phyloP scores from a whole-genome alignment of 64 coral and sea anemone genomes.

The Pocillopora damicornis region DNA sequence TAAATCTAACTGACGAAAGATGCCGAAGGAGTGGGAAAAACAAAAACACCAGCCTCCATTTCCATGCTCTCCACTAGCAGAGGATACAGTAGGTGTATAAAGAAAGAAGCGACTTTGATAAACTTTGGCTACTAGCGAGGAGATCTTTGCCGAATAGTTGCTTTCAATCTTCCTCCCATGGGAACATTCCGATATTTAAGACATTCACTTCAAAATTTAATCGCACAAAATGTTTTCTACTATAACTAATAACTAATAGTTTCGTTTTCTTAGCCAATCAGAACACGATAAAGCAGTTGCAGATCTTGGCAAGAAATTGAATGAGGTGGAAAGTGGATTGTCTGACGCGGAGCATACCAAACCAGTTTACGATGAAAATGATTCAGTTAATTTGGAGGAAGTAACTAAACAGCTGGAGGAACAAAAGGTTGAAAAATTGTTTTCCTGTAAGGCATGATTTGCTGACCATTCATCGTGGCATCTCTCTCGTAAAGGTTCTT shows the following conservation, averaged over 20 bases:
- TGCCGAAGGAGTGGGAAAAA: too few species aligned
- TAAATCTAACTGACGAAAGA: too few species aligned
- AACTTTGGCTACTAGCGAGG: too few species aligned
- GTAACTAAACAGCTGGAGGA: conserved; percentile 27
- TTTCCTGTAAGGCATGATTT: too few species aligned
- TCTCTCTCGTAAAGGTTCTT: too few species aligned
- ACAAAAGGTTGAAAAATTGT: conserved; percentile 10
- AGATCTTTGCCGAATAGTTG: too few species aligned
- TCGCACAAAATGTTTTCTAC: not conserved
- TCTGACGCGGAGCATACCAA: conserved; percentile 25
- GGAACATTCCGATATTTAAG: not conserved
- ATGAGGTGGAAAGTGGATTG: conserved; percentile 40
- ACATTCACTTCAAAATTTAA: not conserved
- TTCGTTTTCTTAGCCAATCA: conserved; percentile 21
- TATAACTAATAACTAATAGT: not conserved
- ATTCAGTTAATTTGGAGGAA: conserved; percentile 28
- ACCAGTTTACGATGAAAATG: conserved; percentile 34
- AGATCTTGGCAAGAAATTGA: conserved; percentile 30
- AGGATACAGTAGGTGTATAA: too few species aligned
- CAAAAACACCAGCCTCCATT: too few species aligned
- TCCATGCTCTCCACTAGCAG: too few species aligned
- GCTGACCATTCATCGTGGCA: too few species aligned
- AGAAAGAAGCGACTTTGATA: too few species aligned
- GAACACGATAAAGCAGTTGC: conserved; percentile 28
- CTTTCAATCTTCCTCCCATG: too few species aligned